Evolutionary conservation across 2,113 vertebrate genomes (phyloP).

Genomic region (Gallinago paraguaiae): DNA sequence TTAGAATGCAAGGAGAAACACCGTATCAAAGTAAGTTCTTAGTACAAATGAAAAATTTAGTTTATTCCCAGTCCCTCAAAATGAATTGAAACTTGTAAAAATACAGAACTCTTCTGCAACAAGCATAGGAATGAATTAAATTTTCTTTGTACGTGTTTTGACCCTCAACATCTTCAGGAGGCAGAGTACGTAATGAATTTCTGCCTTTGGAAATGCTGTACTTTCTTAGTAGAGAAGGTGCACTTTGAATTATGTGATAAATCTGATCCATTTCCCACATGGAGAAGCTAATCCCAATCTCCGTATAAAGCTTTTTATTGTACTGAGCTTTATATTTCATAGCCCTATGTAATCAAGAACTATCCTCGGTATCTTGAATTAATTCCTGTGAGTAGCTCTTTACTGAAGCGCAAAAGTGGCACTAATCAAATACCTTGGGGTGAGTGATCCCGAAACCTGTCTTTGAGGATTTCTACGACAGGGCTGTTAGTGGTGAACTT

Average conservation of each 20-base stretch:
- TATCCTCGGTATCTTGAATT: background rate
- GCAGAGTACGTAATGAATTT: background rate
- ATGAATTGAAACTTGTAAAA: background rate
- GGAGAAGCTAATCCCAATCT: background rate
- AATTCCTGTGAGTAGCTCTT: background rate
- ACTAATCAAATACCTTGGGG: constrained; percentile 4
- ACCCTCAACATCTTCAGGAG: background rate
- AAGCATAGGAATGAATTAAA: fast-evolving
- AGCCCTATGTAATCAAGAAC: background rate
- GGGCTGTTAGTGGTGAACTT: background rate
- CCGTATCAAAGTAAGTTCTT: background rate
- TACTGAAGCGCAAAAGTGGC: background rate
- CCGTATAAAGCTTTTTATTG: background rate
- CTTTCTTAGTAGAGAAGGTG: background rate
- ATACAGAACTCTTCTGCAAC: background rate
- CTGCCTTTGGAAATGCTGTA: background rate
- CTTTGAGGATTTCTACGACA: background rate
- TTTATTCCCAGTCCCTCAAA: background rate
- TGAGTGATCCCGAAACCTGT: background rate
- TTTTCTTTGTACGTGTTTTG: background rate
- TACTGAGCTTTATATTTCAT: background rate
- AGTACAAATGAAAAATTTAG: background rate
- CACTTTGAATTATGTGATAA: background rate
- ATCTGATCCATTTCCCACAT: background rate
- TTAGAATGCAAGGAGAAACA: background rate